phyloP scores from a whole-genome alignment of 2,113 vertebrate species.

The Polypterus senegalus region DNA sequence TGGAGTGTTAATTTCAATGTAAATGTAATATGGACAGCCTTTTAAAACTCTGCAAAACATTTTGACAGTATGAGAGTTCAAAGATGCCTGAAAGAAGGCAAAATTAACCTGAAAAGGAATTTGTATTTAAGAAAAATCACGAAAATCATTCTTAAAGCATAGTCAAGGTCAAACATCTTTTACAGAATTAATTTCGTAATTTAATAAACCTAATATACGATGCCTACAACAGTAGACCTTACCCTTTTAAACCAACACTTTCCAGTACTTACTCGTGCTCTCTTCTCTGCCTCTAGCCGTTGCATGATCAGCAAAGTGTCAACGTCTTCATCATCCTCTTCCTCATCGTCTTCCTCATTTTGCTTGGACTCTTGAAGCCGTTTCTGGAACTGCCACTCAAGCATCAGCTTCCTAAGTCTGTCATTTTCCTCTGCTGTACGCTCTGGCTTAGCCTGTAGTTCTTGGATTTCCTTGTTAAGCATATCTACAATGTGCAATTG shows the following conservation, averaged over 20 bases:
- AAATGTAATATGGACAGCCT: no score
- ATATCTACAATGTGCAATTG: constrained; percentile 94
- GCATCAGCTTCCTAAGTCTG: constrained; percentile 87
- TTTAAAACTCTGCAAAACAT: no score
- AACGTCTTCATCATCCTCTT: constrained; percentile 93
- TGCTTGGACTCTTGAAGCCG: constrained; percentile 90
- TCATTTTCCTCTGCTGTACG: constrained; percentile 84
- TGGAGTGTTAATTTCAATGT: no score
- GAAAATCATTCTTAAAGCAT: no score
- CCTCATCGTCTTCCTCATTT: constrained; percentile 87
- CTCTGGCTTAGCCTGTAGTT: constrained; percentile 77
- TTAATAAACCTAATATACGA: no score
- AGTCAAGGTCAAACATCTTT: no score
- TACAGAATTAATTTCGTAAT: no score
- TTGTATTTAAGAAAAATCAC: no score
- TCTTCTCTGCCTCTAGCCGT: constrained; percentile 88
- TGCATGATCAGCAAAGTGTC: constrained; percentile 92
- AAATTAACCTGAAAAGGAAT: no score
- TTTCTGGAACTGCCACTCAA: constrained; percentile 98
- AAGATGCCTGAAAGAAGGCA: no score
- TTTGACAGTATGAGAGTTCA: no score
- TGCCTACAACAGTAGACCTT: no score
- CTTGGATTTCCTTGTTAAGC: constrained; percentile 91
- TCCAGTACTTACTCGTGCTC: constrained; percentile 77
- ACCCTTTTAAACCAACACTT: constrained; percentile 6